Base-by-base conservation (phyloP, 2,797 vertebrate genomes). In the Neopelma chrysocephalum region DNA sequence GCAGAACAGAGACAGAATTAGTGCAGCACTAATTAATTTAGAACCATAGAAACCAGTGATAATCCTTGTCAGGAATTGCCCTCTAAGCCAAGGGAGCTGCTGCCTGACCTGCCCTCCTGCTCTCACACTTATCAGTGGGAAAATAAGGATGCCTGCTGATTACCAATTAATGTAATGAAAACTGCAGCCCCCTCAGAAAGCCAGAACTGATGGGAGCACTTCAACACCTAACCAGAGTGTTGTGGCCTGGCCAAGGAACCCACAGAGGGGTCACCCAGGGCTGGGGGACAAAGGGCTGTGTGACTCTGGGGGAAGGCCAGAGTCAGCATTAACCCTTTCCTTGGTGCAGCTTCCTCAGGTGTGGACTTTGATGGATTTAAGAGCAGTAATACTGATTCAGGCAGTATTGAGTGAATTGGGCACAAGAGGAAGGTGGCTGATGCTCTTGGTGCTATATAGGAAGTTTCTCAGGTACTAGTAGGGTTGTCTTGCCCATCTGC, bases 11-110 rank as follows among this genome's bases (percentile, higher is more conserved):
- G 82, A 31, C 18, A 31, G 51, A 53, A 19, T 53, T 31, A 53
- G 29, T 53, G 42, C 81, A 83, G 78, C 70, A 29, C 57, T 91
- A 76, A 97, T 96, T 97, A 87, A 92, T 42, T 96, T 69, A 91
- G 3, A 68, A 20, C 40, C 10, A 7, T 20, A 32, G 38, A 58
- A 71, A 22, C 56, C 66, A 57, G 54, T 42, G 65, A 68, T 57
- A 21, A 79, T 94, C 94, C 73, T 71, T 4, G 0, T 82, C 82
- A 91, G 66, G 82, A 38, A 48, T 31, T 69, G 64, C 38, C 64
- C 66, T 81, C 76, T n/a, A 64, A 50, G 85, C 71, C 66, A 65
- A 13, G 26, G 80, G 92, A 91, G 83, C 87, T 68, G 65, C 79
- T 88, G 29, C n/a, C 82, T 85, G 90, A 54, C 95, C 93, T 85